Conservation (phyloP, 2,113 vertebrate species). For the Corythaixoides concolor region DNA sequence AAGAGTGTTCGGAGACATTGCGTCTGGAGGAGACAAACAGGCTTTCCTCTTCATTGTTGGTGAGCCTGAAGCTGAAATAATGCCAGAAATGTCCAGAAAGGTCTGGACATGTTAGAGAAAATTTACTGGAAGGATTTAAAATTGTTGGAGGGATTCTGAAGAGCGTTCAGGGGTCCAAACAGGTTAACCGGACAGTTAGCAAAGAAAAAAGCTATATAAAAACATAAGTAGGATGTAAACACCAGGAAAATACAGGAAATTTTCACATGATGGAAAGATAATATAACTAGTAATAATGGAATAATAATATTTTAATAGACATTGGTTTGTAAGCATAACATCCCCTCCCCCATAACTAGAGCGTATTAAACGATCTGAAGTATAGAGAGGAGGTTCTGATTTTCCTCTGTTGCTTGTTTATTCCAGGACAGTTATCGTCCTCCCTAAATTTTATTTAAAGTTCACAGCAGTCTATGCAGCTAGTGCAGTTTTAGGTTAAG, state of each 20-base stretch:
- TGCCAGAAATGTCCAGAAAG: neutral
- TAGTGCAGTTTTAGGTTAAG: conserved; percentile 82
- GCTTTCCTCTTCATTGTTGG: neutral
- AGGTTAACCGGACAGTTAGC: neutral
- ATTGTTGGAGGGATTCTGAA: neutral
- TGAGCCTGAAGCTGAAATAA: neutral
- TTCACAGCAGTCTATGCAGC: conserved; percentile 77
- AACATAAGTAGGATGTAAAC: neutral
- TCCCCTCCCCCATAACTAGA: neutral
- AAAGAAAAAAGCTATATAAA: neutral
- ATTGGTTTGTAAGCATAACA: neutral
- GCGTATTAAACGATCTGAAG: neutral
- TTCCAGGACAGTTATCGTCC: conserved; percentile 60
- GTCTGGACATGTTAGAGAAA: neutral
- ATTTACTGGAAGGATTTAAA: neutral
- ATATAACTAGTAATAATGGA: neutral
- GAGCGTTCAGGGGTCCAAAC: neutral
- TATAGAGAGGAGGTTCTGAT: neutral
- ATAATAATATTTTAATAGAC: conserved; percentile 17
- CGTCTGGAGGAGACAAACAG: neutral
- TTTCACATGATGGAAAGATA: neutral
- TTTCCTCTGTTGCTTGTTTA: conserved; percentile 37
- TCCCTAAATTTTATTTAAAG: conserved; percentile 73
- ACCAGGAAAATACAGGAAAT: neutral
- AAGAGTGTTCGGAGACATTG: neutral